phyloP scores from a whole-genome alignment of 2,113 vertebrate species.

The Sciurus niger region DNA sequence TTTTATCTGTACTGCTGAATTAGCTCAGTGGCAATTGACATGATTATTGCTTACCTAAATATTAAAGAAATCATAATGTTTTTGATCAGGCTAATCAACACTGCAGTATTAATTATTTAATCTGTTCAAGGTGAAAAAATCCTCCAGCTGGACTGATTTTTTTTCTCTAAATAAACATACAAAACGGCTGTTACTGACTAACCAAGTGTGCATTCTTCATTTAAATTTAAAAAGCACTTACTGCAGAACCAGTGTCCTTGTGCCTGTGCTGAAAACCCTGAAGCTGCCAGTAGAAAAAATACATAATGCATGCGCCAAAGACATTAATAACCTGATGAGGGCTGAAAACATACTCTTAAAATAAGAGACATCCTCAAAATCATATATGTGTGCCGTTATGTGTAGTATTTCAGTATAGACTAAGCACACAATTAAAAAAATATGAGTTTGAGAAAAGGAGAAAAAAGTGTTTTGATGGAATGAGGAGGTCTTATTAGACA shows the following conservation, averaged over 20 bases:
- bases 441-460: background rate
- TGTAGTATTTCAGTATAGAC: background rate
- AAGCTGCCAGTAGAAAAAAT: background rate
- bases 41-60: background rate
- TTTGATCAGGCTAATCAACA: background rate
- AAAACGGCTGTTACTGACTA: background rate
- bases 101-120: background rate
- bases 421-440: background rate
- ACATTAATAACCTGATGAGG: background rate
- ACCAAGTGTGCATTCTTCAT: background rate
- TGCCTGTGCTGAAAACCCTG: background rate
- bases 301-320: background rate
- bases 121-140: background rate
- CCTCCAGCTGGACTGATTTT: background rate
- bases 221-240: background rate
- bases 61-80: constrained; percentile 47
- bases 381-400: background rate
- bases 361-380: background rate
- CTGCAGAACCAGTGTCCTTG: background rate
- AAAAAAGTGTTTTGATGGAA: background rate
- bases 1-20: background rate
- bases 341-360: background rate
- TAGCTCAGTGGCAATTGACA: background rate
- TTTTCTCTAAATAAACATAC: background rate
- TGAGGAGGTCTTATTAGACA: background rate